A percentile compares a stretch with the other conserved stretches of the same genome.
These are phyloP conservation scores for Neolamprologus cancellatus DNA, from an alignment of 2,113 vertebrate genomes.

Conservation along the genomic window DNA sequence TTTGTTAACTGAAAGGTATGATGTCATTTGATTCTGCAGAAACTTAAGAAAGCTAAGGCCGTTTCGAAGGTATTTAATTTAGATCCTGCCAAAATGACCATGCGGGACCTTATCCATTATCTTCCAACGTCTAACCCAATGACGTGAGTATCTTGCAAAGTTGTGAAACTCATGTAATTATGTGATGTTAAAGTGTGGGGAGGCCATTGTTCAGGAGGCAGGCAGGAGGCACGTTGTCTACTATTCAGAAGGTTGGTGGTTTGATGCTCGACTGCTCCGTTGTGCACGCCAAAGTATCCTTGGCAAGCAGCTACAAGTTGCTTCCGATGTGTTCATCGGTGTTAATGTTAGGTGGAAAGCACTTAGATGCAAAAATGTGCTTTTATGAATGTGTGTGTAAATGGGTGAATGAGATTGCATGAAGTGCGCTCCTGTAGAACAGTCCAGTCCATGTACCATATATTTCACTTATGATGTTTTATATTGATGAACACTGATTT, in stretches of 20 bases:
- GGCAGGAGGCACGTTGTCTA: background rate
- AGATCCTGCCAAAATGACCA: constrained; percentile 95
- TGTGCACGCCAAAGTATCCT: background rate
- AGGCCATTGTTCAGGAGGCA: background rate
- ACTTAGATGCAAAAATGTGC: background rate
- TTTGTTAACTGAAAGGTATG: background rate
- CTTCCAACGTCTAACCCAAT: constrained; percentile 89
- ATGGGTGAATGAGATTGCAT: background rate
- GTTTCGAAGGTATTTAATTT: constrained; percentile 67
- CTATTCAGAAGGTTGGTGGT: background rate
- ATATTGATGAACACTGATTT: background rate
- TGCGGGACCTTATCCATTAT: constrained; percentile 95
- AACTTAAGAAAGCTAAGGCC: constrained; percentile 58
- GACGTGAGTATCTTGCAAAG: constrained; percentile 75
- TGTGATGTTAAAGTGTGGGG: background rate
- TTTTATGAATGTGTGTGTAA: background rate
- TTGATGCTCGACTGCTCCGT: background rate
- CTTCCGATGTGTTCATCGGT: background rate
- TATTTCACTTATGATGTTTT: background rate
- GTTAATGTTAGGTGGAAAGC: background rate
- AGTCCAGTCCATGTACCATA: background rate
- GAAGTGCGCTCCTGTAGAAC: background rate
- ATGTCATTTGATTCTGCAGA: constrained; percentile 61
- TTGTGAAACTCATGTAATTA: background rate
- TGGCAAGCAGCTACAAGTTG: background rate